phyloP scores from a whole-genome alignment of 1,140 invertebrate species.

The Zaprionus davidi region DNA sequence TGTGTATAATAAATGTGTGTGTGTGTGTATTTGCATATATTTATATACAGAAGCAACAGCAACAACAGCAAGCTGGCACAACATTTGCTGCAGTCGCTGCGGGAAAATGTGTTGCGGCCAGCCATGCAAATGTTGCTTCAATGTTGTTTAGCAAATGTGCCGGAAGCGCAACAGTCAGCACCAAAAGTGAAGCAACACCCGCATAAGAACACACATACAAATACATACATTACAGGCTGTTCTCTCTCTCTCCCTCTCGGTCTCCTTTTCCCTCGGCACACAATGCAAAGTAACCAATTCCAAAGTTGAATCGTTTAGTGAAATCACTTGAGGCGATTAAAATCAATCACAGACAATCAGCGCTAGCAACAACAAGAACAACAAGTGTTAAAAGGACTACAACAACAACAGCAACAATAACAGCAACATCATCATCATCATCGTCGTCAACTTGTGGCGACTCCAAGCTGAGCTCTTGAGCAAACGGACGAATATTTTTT shows the following conservation, averaged over 20 bases:
- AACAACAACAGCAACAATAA: conserved; percentile 3
- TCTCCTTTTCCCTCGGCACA: conserved; percentile 14
- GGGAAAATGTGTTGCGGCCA: conserved; percentile 50
- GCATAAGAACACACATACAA: not conserved
- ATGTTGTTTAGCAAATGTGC: conserved; percentile 44
- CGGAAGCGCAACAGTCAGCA: conserved; percentile 63
- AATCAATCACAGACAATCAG: conserved; percentile 82
- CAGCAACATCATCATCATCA: conserved; percentile 3
- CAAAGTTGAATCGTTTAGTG: conserved; percentile 78
- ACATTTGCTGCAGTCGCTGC: not conserved
- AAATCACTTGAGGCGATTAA: conserved; percentile 82
- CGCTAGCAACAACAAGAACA: conserved; percentile 39
- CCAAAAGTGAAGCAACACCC: conserved; percentile 49
- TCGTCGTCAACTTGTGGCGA: conserved; percentile 21
- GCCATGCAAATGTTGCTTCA: conserved; percentile 51
- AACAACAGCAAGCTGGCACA: conserved; percentile 13
- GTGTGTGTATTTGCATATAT: conserved; percentile 22
- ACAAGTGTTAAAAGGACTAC: not conserved
- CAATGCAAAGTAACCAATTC: conserved; percentile 80
- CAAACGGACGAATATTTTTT: conserved; percentile 49
- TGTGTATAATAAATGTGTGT: conserved; percentile 21
- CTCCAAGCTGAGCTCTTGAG: conserved; percentile 17
- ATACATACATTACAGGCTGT: not conserved
- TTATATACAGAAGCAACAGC: conserved; percentile 22
- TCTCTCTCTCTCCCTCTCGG: not conserved